These are phyloP conservation scores for Podarcis cretensis DNA, from an alignment of 2,113 vertebrate genomes.

Conservation along the genomic window DNA sequence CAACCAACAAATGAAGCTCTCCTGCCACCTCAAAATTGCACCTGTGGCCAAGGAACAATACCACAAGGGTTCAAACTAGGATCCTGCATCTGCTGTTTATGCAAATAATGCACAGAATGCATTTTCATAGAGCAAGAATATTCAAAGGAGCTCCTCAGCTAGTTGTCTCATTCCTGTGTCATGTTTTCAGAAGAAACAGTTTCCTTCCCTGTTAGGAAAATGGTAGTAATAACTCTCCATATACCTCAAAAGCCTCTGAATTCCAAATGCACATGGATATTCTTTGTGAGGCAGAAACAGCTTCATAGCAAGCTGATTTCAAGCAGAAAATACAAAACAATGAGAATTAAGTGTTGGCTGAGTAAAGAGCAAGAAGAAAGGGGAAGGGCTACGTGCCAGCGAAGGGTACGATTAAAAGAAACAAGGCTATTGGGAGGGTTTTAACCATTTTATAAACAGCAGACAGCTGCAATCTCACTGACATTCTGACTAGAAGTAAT, in stretches of 20 bases:
- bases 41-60: background rate
- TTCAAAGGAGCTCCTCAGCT: background rate
- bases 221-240: background rate
- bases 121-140: background rate
- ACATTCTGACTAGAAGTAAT: background rate
- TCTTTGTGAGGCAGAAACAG: background rate
- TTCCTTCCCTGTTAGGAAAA: background rate
- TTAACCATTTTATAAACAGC: background rate
- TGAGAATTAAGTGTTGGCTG: background rate
- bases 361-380: background rate
- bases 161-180: background rate
- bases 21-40: background rate
- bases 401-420: background rate
- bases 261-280: background rate
- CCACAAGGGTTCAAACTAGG: background rate
- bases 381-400: background rate
- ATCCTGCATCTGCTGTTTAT: too few species aligned
- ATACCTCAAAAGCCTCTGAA: background rate
- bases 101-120: background rate
- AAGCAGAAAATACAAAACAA: background rate
- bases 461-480: constrained; percentile 9
- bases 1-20: background rate
- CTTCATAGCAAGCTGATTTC: background rate
- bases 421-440: background rate
- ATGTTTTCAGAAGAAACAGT: background rate